Evolutionary conservation across 2,888 invertebrate genomes (phyloP).

Genomic region (Vesta saturnalis): DNA sequence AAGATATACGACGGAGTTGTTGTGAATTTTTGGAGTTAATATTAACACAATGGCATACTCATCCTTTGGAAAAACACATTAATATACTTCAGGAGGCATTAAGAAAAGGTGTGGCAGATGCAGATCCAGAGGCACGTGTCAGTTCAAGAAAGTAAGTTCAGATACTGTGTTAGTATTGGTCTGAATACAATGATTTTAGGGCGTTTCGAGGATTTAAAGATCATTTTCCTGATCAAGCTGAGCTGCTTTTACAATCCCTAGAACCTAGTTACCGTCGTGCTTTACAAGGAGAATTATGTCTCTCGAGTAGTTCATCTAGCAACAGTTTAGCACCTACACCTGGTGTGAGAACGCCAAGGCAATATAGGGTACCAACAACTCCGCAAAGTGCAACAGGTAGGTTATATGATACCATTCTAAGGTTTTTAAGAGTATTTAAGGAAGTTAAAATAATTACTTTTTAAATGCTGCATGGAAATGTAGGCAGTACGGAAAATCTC

Average conservation of each 20-base stretch:
- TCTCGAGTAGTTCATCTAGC: constrained; percentile 66
- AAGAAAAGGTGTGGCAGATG: constrained; percentile 88
- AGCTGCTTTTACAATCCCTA: constrained; percentile 81
- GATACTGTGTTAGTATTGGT: not conserved
- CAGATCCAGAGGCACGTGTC: constrained; percentile 89
- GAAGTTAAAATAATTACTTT: constrained; percentile 21
- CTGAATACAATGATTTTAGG: constrained; percentile 64
- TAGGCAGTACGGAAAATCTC: constrained; percentile 72
- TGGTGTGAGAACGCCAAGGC: constrained; percentile 59
- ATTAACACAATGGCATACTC: constrained; percentile 88
- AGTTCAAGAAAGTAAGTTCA: constrained; percentile 82
- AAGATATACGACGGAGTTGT: constrained; percentile 83
- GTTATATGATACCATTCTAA: not conserved
- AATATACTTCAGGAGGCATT: constrained; percentile 83
- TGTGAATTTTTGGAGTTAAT: constrained; percentile 88
- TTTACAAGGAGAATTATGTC: constrained; percentile 67
- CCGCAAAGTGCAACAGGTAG: constrained; percentile 59
- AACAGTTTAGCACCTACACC: constrained; percentile 63
- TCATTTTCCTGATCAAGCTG: constrained; percentile 92
- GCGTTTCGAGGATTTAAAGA: constrained; percentile 91
- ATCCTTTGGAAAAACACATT: constrained; percentile 83
- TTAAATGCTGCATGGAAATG: constrained; percentile 46
- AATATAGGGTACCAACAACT: constrained; percentile 56
- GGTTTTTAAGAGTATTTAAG: not conserved
- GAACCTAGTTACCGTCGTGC: constrained; percentile 81